A percentile compares a stretch with the other conserved stretches of the same genome.
Evolutionary conservation across 2,888 invertebrate species (phyloP).

Genomic region (Myopa tessellatipennis): DNA sequence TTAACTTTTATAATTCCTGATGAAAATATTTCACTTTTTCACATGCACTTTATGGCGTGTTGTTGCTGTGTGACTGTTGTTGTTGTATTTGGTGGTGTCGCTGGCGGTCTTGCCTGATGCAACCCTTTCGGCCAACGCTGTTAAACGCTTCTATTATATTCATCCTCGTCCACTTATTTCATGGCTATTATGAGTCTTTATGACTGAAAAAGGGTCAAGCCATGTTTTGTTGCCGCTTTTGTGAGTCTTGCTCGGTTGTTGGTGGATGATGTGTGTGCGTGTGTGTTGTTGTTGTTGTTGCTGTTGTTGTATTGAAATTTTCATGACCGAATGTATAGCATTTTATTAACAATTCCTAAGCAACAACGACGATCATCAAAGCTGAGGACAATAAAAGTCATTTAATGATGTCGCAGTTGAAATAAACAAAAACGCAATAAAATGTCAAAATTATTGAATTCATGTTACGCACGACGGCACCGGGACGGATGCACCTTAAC

Average conservation of each 20-base stretch:
- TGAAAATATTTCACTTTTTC: slow-evolving; percentile 33
- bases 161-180: slow-evolving; percentile 46
- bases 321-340: slow-evolving; percentile 40
- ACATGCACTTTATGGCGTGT: slow-evolving; percentile 1
- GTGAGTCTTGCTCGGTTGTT: not conserved
- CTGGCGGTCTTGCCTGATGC: slow-evolving; percentile 12
- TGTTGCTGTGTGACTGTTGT: not conserved
- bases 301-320: slow-evolving; percentile 8
- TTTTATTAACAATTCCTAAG: slow-evolving; percentile 32
- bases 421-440: slow-evolving; percentile 52
- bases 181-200: slow-evolving; percentile 49
- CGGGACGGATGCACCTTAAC: not conserved
- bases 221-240: slow-evolving; percentile 23
- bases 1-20: slow-evolving; percentile 32
- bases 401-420: slow-evolving; percentile 54
- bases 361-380: slow-evolving; percentile 40
- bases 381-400: slow-evolving; percentile 45
- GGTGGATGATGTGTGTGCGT: not conserved
- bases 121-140: slow-evolving; percentile 25
- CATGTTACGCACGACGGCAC: slow-evolving; percentile 41
- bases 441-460: slow-evolving; percentile 54
- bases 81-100: not conserved
- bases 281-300: not conserved
- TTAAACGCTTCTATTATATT: slow-evolving; percentile 32
- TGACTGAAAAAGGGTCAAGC: not conserved